Evolutionary conservation across 2,888 invertebrate species (phyloP).

Genomic region (Choristoneura rosaceana): DNA sequence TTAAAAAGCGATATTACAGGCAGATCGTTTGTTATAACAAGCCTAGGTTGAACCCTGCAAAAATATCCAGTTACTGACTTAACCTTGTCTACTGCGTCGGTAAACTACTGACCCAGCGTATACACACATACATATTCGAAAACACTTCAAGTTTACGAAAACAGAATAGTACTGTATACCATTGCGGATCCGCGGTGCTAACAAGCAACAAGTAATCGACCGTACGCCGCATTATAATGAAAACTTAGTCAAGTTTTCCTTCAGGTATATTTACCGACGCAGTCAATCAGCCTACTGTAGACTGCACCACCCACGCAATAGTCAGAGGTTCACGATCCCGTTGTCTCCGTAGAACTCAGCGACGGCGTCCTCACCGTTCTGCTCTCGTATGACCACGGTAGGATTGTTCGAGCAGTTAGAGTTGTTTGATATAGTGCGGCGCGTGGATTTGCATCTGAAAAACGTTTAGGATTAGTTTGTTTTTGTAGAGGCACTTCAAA

Average conservation of each 20-base stretch:
- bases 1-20: too few relatives aligned
- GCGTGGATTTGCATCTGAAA: constrained; percentile 60
- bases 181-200: background rate
- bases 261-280: background rate
- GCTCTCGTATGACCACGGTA: constrained; percentile 70
- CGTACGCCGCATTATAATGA: background rate
- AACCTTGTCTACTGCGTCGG: background rate
- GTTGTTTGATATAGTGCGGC: constrained; percentile 57
- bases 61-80: background rate
- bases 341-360: constrained; percentile 68
- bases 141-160: background rate
- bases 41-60: background rate
- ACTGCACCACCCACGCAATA: constrained; percentile 83
- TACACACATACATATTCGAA: too few relatives aligned
- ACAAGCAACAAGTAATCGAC: background rate
- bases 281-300: constrained; percentile 63
- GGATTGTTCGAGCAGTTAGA: constrained; percentile 68
- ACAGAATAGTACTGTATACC: background rate
- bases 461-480: background rate
- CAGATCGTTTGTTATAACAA: background rate
- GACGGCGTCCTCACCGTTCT: constrained; percentile 65
- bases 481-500: background rate
- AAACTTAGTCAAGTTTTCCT: background rate
- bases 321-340: constrained; percentile 76
- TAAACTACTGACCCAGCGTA: background rate